Evolutionary conservation across 2,113 vertebrate genomes (phyloP), one percentile per base, ranked within the genome.

Genomic region (Grammomys surdaster): DNA sequence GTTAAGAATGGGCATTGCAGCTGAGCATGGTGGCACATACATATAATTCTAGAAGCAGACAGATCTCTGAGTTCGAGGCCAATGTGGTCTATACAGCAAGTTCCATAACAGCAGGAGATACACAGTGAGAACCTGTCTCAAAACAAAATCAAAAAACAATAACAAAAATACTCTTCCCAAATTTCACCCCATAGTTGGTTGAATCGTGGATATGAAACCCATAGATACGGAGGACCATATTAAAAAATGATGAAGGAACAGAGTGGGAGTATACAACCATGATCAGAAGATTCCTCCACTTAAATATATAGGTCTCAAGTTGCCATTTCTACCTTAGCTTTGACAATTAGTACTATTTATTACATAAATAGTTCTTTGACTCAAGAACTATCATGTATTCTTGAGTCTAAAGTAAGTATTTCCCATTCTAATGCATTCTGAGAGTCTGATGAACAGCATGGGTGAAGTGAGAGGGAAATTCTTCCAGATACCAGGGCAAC

Each of bases 291-390:
- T 48, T 91, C 72, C 36, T 93, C 93, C 73, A 75, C 7, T 95
- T 91, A 77, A 86, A 84, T 67, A 95, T n/a, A 63, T 76, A 51
- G 40, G 51, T 77, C 82, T 86, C 48, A 75, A 91, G 95, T 82
- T 67, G 22, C 16, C 76, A 75, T 90, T 94, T 90, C 24, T 60
- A 26, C 36, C 33, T 90, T 73, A 28, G 89, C 13, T 70, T 84
- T 73, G 76, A 85, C 65, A 90, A 46, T 63, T 90, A 43, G 40
- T 40, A 40, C 40, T 40, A 40, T 40, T 40, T 40, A 40, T 40
- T 40, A 40, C 40, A 40, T 40, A 40, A 40, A 40, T 40, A 40
- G 40, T 40, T 40, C 40, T 40, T 40, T 40, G 40, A 40, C 40
- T 40, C 40, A 65, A 95, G 72, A 96, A 90, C 69, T 19, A 22